These are phyloP conservation scores for Buphagus erythrorhynchus DNA, from an alignment of 2,797 vertebrate genomes.

Conservation along the genomic window DNA sequence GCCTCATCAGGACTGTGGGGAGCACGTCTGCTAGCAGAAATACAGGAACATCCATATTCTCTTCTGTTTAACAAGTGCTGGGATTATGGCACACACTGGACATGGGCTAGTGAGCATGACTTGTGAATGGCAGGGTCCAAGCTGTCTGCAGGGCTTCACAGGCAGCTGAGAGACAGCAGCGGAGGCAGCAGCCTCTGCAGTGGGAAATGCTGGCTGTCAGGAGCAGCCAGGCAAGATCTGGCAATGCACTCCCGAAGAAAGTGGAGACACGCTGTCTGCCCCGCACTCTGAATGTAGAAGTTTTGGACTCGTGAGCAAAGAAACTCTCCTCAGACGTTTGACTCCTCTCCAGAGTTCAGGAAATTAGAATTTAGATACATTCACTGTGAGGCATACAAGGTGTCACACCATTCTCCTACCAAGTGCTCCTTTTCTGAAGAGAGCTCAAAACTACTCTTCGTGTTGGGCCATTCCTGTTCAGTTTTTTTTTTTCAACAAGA, in stretches of 20 bases:
- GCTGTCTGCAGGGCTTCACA: background rate
- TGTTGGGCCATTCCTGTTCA: background rate
- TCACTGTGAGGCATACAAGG: background rate
- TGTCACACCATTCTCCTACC: background rate
- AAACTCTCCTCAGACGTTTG: background rate
- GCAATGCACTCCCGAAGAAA: background rate
- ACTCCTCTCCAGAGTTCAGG: conserved; percentile 3
- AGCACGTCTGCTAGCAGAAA: background rate
- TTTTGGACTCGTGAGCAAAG: background rate
- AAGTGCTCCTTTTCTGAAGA: background rate
- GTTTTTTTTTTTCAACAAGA: background rate
- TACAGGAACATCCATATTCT: background rate
- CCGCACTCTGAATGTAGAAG: background rate
- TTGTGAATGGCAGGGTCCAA: background rate
- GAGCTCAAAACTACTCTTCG: background rate
- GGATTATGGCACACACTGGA: background rate
- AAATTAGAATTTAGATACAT: background rate
- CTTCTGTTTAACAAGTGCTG: background rate
- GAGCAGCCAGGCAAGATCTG: conserved; percentile 24
- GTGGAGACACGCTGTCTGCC: conserved; percentile 59
- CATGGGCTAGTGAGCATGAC: background rate
- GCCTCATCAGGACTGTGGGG: background rate
- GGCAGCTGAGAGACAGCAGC: background rate
- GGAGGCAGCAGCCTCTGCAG: background rate
- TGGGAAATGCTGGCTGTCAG: background rate